Evolutionary conservation across 2,797 vertebrate species (phyloP).

Genomic region (Oryzias sinensis): DNA sequence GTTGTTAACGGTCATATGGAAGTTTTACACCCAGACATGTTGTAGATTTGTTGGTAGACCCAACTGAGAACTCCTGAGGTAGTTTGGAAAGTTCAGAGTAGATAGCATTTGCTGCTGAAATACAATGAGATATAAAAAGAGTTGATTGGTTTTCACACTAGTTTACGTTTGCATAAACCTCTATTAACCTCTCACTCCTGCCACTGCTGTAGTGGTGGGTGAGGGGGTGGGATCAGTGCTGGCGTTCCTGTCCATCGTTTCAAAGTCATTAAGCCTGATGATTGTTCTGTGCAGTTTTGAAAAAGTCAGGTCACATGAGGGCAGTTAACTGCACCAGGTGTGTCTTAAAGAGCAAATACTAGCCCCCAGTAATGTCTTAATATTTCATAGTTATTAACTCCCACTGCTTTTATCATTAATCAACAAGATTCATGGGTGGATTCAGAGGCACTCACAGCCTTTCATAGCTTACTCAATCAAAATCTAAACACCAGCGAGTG

Average conservation of each 20-base stretch:
- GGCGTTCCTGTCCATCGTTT: slow-evolving; percentile 16
- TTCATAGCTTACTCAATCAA: slow-evolving; percentile 5
- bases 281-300: slow-evolving; percentile 33
- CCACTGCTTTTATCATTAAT: slow-evolving; percentile 27
- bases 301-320: slow-evolving; percentile 19
- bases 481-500: slow-evolving; percentile 9
- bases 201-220: too few species aligned
- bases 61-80: too few species aligned
- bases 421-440: slow-evolving; percentile 29
- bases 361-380: slow-evolving; percentile 14
- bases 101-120: too few species aligned
- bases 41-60: too few species aligned
- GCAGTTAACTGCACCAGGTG: slow-evolving; percentile 39
- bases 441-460: slow-evolving; percentile 17
- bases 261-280: slow-evolving; percentile 41
- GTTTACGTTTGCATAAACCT: too few species aligned
- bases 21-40: too few species aligned
- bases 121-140: too few species aligned
- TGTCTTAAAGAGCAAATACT: slow-evolving; percentile 17
- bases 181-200: too few species aligned
- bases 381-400: slow-evolving; percentile 21
- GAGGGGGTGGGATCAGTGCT: background rate
- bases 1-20: too few species aligned
- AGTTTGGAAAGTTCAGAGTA: too few species aligned
- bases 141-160: too few species aligned